phyloP scores from a whole-genome alignment of 1,140 invertebrate species.

The Drosophila nasuta region DNA sequence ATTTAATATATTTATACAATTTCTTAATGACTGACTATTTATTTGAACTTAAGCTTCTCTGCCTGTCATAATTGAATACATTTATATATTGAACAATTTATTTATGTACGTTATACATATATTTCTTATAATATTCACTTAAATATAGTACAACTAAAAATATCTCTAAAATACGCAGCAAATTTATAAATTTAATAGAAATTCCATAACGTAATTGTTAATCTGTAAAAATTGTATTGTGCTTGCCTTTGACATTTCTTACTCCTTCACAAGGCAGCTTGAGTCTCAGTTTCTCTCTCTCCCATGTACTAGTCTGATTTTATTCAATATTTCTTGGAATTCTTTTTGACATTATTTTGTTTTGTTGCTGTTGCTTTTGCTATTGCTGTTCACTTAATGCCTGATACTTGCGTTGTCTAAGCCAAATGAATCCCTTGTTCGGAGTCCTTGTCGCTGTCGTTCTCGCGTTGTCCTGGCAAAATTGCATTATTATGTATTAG shows the following conservation, averaged over 20 bases:
- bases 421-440: constrained; percentile 72
- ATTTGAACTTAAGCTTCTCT: too few relatives aligned
- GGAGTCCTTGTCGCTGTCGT: constrained; percentile 44
- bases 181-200: background rate
- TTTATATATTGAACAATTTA: too few relatives aligned
- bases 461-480: constrained; percentile 57
- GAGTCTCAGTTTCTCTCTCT: background rate
- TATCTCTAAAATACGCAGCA: background rate
- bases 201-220: background rate
- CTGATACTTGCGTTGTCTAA: constrained; percentile 35
- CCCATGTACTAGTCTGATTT: background rate
- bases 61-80: too few relatives aligned
- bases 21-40: too few relatives aligned
- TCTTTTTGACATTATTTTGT: constrained; percentile 3
- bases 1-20: too few relatives aligned
- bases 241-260: background rate
- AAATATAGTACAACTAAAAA: too few relatives aligned
- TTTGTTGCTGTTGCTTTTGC: constrained; percentile 1
- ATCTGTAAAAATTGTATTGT: background rate
- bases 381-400: constrained; percentile 4
- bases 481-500: constrained; percentile 80
- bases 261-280: background rate
- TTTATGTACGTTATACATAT: too few relatives aligned
- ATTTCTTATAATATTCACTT: too few relatives aligned
- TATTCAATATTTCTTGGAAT: constrained; percentile 14